Base-by-base conservation (phyloP, 2,113 vertebrate genomes). In the Octodon degus region DNA sequence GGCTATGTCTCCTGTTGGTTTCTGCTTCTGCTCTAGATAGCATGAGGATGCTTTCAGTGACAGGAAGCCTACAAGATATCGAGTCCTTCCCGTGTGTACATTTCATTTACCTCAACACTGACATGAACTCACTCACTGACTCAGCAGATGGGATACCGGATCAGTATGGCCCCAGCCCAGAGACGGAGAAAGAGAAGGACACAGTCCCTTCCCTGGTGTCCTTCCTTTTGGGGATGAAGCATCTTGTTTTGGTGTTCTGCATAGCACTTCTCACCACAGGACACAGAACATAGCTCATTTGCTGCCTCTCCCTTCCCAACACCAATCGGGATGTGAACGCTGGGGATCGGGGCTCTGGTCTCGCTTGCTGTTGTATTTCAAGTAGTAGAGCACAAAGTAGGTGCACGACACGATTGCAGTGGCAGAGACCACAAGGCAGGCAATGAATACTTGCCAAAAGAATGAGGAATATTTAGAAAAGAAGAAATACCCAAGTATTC, bases 381-480 rank as follows among this genome's bases (percentile, higher is more conserved):
- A 85, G 87, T 20, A 47, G 20, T 53, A 79, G 60, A 67, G 34
- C 50, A 62, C 34, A 27, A 0, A 89, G 60, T 4, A 74, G 53
- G 37, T 25, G 65, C 24, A n/a, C 14, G 43, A 40, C 14, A 60
- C 30, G 27, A 37, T 20, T 40, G 17, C 40, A 70, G 50, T 25
- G 40, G 58, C 74, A 67, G 74, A n/a, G 89, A 74, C 34, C 7
- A 0, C 34, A 37, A 77, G 30, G 8, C 34, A 68, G 55, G 17
- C 16, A 27, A 74, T 12, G 30, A 53, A 60, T 8, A 68, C 2
- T 43, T 90, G 55, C 14, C 80, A 27, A 88, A 76, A 86, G 86
- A 82, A 68, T 47, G 55, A 19, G 81, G 58, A 68, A 80, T 63
- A 76, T 43, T 65, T 65, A 70, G 50, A 82, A 65, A 90, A 86